Conservation (phyloP, 2,888 invertebrate species). For the Drosophila niveifrons region DNA sequence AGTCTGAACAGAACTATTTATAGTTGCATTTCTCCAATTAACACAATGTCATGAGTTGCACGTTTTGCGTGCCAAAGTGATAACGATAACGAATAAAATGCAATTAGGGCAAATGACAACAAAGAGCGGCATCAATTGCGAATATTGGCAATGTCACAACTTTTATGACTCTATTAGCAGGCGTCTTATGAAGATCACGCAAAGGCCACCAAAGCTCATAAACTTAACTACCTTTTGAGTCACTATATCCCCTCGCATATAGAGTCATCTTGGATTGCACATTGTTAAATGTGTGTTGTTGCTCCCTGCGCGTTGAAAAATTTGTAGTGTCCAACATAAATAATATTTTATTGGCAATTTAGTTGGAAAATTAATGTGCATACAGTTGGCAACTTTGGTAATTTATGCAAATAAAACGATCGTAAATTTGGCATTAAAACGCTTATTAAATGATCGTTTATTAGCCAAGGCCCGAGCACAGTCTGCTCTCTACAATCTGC, state of each 20-base stretch:
- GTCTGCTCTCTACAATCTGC: constrained; percentile 9
- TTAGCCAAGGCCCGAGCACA: constrained; percentile 54
- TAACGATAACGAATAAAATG: constrained; percentile 18
- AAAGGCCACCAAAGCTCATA: constrained; percentile 52
- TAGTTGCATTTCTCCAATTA: constrained; percentile 5
- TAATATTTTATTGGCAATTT: constrained; percentile 83
- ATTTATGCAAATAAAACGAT: constrained; percentile 84
- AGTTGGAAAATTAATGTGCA: constrained; percentile 77
- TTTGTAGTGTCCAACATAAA: constrained; percentile 73
- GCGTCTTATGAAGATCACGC: constrained; percentile 34
- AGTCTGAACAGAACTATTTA: constrained; percentile 18
- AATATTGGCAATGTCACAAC: constrained; percentile 14
- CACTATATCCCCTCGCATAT: constrained; percentile 37
- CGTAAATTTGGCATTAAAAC: constrained; percentile 83
- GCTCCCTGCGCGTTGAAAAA: constrained; percentile 48
- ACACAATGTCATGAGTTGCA: constrained; percentile 19
- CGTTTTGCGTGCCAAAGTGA: constrained; percentile 8
- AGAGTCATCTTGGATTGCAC: constrained; percentile 36
- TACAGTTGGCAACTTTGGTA: constrained; percentile 78
- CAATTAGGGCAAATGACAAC: constrained; percentile 20
- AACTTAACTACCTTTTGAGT: constrained; percentile 56
- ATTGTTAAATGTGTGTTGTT: constrained; percentile 17
- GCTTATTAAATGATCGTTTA: constrained; percentile 81
- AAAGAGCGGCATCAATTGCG: constrained; percentile 4
- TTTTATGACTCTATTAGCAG: constrained; percentile 72